phyloP scores from a whole-genome alignment of 1,140 invertebrate genomes.

The Lepidotrigona ventralis region DNA sequence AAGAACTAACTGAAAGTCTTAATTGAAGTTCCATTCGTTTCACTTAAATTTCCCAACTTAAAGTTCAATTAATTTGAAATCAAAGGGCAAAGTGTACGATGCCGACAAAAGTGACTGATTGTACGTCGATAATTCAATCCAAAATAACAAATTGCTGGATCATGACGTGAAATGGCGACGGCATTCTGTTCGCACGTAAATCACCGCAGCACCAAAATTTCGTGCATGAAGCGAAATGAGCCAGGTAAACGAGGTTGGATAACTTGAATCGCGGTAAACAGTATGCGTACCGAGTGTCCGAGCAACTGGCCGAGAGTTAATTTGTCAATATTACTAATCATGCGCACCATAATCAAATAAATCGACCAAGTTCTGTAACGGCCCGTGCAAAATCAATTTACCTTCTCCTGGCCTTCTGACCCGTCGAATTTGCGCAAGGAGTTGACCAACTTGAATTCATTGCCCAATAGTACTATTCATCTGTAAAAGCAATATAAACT shows the following conservation, averaged over 20 bases:
- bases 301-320: conserved; percentile 65
- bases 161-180: neutral
- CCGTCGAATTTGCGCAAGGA: conserved; percentile 61
- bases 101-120: neutral
- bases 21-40: neutral
- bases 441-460: conserved; percentile 61
- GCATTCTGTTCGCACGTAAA: neutral
- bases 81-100: neutral
- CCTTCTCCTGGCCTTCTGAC: conserved; percentile 61
- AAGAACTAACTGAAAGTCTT: neutral
- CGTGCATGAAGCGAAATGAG: conserved; percentile 11
- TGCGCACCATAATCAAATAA: conserved; percentile 70
- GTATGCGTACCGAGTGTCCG: conserved; percentile 59
- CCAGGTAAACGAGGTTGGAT: conserved; percentile 31
- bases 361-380: conserved; percentile 68
- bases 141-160: neutral
- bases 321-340: conserved; percentile 72
- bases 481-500: conserved; percentile 61
- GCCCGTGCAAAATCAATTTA: conserved; percentile 69
- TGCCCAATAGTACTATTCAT: conserved; percentile 54
- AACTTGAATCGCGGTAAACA: conserved; percentile 51
- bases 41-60: neutral
- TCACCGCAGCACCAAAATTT: neutral
- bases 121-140: neutral
- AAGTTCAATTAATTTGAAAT: neutral